Evolutionary conservation across 2,888 invertebrate species (phyloP), one percentile per base, ranked within the genome.

Genomic region (Drosophila leonis): DNA sequence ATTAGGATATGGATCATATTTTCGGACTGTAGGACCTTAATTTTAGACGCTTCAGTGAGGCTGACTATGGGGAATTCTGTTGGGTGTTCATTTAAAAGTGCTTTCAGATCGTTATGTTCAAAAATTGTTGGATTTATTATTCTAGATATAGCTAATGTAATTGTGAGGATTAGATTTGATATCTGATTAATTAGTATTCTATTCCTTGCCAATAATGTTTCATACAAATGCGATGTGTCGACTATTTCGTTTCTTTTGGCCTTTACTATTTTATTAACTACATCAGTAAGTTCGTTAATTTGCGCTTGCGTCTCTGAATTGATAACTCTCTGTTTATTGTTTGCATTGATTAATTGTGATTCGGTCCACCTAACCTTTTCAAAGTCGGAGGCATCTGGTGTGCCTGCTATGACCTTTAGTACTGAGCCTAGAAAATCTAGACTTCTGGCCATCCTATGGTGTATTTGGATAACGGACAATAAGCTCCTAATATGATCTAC

Each of bases 341-440:
- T 49, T 64, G 31, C 46, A 63, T 48, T 48, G 15, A 48, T 20
- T n/a, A 42, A 20, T 10, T 42, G 5, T 5, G 42, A 2, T 8
- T 42, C 20, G 10, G 42, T 8, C 20, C 10, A 27, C 15, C 12
- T 24, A 1, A 55, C 9, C 15, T 31, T 46, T 12, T 55, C 65
- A 5, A 24, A n/a, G n/a, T n/a, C n/a, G n/a, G n/a, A 15, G 10
- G 57, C 65, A 0, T 65, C 57, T 1, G 59, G 52, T 1, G 59
- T 65, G 1, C 65, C 65, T 8, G 31, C 31, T 31, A 44, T 27
- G n/a, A n/a, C n/a, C n/a, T n/a, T n/a, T n/a, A n/a, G n/a, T n/a
- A n/a, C n/a, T n/a, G n/a, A n/a, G n/a, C n/a, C n/a, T n/a, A n/a
- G n/a, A n/a, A n/a, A n/a, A 5, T 48, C 46, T 15, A n/a, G 1